Evolutionary conservation across 2,113 vertebrate species (phyloP).

Genomic region (Mesembrinibis cayennensis): DNA sequence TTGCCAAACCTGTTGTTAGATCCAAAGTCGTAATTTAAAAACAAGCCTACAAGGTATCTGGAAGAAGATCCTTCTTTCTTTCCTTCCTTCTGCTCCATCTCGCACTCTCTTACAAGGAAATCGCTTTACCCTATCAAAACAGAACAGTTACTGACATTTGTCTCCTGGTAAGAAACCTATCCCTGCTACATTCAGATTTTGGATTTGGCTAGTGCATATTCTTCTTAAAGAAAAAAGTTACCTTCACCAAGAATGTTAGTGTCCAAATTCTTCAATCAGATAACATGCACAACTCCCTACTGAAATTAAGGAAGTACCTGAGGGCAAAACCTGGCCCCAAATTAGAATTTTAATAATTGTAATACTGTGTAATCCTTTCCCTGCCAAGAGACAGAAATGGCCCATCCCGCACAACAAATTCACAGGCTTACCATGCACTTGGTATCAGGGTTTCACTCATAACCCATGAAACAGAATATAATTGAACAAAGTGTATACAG

Average conservation of each 20-base stretch:
- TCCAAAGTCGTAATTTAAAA: constrained; percentile 76
- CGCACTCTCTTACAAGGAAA: constrained; percentile 44
- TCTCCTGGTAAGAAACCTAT: constrained; percentile 9
- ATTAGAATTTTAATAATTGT: constrained; percentile 49
- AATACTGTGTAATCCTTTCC: not conserved
- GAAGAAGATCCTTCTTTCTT: constrained; percentile 67
- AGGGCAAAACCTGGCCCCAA: constrained; percentile 32
- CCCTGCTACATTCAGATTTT: not conserved
- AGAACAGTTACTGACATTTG: constrained; percentile 6
- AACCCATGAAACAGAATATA: not conserved
- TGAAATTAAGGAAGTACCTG: constrained; percentile 55
- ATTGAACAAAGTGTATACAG: not conserved
- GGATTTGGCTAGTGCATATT: not conserved
- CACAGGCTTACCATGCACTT: not conserved
- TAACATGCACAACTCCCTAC: not conserved
- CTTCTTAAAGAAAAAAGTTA: not conserved
- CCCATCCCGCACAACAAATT: not conserved
- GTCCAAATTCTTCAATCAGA: constrained; percentile 46
- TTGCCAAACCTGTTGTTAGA: constrained; percentile 79
- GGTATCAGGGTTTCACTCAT: not conserved
- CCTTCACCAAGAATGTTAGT: not conserved
- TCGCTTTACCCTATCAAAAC: constrained; percentile 40
- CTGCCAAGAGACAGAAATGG: constrained; percentile 27
- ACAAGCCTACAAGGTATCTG: constrained; percentile 75
- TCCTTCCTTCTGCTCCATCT: constrained; percentile 48